Percentiles rank a stretch among this genome's conserved stretches.
Evolutionary conservation across 2,113 vertebrate genomes (phyloP).

Genomic region (Ictalurus punctatus): DNA sequence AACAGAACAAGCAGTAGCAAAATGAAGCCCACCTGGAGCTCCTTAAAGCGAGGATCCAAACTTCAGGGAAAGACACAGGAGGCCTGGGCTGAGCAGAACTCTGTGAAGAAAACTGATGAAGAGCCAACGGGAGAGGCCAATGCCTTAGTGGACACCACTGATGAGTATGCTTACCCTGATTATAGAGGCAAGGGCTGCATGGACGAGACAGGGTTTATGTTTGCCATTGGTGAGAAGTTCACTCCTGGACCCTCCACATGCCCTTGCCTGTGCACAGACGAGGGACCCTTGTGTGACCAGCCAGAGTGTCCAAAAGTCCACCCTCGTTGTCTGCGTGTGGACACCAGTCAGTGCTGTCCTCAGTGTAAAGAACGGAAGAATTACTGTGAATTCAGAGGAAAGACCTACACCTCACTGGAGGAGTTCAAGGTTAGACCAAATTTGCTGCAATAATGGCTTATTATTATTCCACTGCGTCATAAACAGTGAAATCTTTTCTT

Average conservation of each 20-base stretch:
- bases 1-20: conserved; percentile 78
- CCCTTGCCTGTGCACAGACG: conserved; percentile 97
- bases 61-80: conserved; percentile 69
- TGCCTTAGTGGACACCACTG: conserved; percentile 79
- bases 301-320: conserved; percentile 94
- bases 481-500: not conserved
- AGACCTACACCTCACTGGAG: conserved; percentile 87
- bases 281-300: conserved; percentile 91
- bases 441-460: not conserved
- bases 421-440: conserved; percentile 92
- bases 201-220: conserved; percentile 97
- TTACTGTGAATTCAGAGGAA: conserved; percentile 94
- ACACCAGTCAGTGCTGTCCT: conserved; percentile 96
- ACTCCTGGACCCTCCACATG: conserved; percentile 92
- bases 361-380: conserved; percentile 95
- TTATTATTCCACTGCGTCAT: not conserved
- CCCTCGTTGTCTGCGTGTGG: conserved; percentile 92
- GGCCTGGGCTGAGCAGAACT: conserved; percentile 73
- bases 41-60: conserved; percentile 68
- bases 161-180: conserved; percentile 95
- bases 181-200: conserved; percentile 97
- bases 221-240: conserved; percentile 94
- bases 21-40: conserved; percentile 72
- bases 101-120: conserved; percentile 75
- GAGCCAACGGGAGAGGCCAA: conserved; percentile 74